Evolutionary conservation across 2,888 invertebrate species (phyloP).

Genomic region (Cremastinae sp.): DNA sequence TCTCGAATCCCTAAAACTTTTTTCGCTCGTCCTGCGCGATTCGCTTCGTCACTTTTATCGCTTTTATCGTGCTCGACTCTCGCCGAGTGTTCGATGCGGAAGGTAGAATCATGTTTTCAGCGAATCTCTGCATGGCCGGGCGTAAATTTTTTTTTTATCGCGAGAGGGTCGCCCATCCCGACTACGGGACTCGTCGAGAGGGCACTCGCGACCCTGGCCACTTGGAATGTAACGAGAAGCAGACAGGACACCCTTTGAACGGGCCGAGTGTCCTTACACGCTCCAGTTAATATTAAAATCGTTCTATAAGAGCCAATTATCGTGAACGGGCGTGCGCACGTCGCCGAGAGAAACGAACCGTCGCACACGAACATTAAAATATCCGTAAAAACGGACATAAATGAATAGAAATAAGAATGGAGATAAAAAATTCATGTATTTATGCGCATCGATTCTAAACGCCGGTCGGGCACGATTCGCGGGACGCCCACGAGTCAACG

Average conservation of each 20-base stretch:
- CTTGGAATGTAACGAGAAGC: not conserved
- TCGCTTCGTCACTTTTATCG: too few species aligned
- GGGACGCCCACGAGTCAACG: conserved; percentile 56
- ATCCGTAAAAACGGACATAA: too few species aligned
- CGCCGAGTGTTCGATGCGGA: too few species aligned
- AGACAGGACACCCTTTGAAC: not conserved
- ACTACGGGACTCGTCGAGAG: not conserved
- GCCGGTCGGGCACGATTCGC: conserved; percentile 51
- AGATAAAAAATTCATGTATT: not conserved
- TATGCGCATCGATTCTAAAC: conserved; percentile 17
- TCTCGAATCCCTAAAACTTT: too few species aligned
- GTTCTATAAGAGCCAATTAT: conserved; percentile 24
- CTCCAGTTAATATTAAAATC: conserved; percentile 10
- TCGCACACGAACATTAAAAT: too few species aligned
- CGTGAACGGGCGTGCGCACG: not conserved
- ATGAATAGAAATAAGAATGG: not conserved
- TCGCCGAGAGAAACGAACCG: too few species aligned
- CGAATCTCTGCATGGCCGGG: too few species aligned
- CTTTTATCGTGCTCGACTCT: too few species aligned
- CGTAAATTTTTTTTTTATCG: not conserved
- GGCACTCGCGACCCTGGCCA: too few species aligned
- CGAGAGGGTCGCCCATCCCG: not conserved
- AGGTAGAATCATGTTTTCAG: too few species aligned
- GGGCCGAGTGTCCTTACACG: conserved; percentile 11
- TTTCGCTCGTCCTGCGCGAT: too few species aligned